phyloP scores from a whole-genome alignment of 2,113 vertebrate genomes.

The Jacana jacana region DNA sequence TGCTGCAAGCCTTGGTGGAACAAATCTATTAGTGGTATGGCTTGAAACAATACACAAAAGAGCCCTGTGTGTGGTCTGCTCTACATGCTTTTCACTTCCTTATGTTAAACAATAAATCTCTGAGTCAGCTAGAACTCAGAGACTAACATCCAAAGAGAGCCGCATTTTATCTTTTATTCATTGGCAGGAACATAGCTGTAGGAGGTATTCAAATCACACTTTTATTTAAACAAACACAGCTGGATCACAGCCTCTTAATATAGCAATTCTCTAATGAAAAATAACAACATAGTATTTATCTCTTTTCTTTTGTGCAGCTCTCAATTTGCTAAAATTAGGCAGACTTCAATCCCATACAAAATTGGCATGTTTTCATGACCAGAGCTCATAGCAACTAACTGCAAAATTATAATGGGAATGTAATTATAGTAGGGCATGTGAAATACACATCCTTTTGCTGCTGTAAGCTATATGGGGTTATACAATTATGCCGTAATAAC shows the following conservation, averaged over 20 bases:
- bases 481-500: slow-evolving; percentile 80
- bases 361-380: slow-evolving; percentile 85
- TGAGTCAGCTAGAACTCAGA: slow-evolving; percentile 78
- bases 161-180: slow-evolving; percentile 84
- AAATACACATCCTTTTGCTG: slow-evolving; percentile 80
- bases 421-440: slow-evolving; percentile 81
- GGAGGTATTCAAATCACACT: slow-evolving; percentile 87
- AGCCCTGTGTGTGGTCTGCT: slow-evolving; percentile 82
- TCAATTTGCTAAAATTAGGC: slow-evolving; percentile 86
- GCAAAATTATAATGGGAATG: slow-evolving; percentile 83
- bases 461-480: slow-evolving; percentile 77
- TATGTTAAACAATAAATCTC: slow-evolving; percentile 84
- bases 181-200: slow-evolving; percentile 84
- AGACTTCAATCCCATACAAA: slow-evolving; percentile 82
- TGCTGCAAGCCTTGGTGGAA: slow-evolving; percentile 78
- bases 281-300: slow-evolving; percentile 85
- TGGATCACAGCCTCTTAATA: slow-evolving; percentile 85
- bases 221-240: slow-evolving; percentile 91
- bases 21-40: slow-evolving; percentile 82
- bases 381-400: slow-evolving; percentile 83
- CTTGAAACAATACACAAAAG: slow-evolving; percentile 84
- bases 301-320: slow-evolving; percentile 85
- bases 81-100: slow-evolving; percentile 78
- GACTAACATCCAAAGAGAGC: slow-evolving; percentile 73
- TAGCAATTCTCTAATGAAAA: slow-evolving; percentile 87